Base-by-base conservation (phyloP, 64 coral and sea anemone species). In the Stichodactyla mertensii region DNA sequence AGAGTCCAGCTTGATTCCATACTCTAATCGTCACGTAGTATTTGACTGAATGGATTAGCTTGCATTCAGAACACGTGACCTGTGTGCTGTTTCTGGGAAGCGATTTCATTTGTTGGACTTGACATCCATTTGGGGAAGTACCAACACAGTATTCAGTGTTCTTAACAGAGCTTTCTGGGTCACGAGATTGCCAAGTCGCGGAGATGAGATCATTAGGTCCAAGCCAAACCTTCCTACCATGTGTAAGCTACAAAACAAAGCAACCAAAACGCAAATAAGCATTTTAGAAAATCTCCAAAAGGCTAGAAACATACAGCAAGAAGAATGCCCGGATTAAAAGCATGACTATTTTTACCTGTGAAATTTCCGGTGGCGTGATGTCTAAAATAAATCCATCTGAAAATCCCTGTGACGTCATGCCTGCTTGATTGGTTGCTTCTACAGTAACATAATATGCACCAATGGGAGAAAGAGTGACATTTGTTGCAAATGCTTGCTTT, bases 301-400 rank as follows among this genome's bases (percentile, higher is more conserved):
- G 52, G n/a, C 15, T 79, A 87, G 16, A 77, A 5, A 59, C 10
- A 77, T 45, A 52, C 4, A 80, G 10, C 10, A 7, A 88, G 45
- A 13, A 82, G 28, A 19, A 64, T 52, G 6, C 61, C 13, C 7
- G 70, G 51, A 20, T n/a, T 28, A 18, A 10, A 61, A n/a, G 77
- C 86, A 91, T 83, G 31, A 87, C 86, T 16, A 57, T 85, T 23
- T 66, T 66, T 74, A 74, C 69, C 69, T 74, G n/a, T 10, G 24
- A 74, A 31, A 94, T 55, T 55, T 92, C 89, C 19, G 93, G 93
- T 60, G 87, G 82, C 83, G 93, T 81, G 19, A 55, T 52, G 55
- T 95, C 93, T 51, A 95, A 87, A 61, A 77, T 52, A 18, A 95
- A 95, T 5, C 89, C 93, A 83, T 86, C 69, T 2, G 93, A 95